Evolutionary conservation across 2,888 invertebrate genomes (phyloP).

Genomic region (Emesis furor): DNA sequence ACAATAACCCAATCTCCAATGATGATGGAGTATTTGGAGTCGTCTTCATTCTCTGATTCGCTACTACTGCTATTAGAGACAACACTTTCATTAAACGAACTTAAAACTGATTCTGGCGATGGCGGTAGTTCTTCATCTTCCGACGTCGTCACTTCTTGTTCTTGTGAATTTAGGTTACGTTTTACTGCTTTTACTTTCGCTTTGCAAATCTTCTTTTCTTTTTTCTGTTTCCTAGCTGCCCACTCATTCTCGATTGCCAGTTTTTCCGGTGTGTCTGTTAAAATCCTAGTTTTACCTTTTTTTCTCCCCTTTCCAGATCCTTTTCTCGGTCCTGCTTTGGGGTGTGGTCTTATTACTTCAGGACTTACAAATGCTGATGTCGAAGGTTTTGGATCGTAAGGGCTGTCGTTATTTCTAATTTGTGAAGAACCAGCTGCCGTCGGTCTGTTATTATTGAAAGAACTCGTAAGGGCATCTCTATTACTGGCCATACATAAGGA

Average conservation of each 20-base stretch:
- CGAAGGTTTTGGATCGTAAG: slow-evolving; percentile 28
- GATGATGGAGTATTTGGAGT: slow-evolving; percentile 12
- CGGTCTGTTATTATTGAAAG: slow-evolving; percentile 19
- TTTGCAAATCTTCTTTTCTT: slow-evolving; percentile 40
- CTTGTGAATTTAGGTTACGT: slow-evolving; percentile 42
- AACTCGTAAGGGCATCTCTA: slow-evolving; percentile 30
- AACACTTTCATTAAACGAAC: slow-evolving; percentile 24
- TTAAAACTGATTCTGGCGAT: slow-evolving; percentile 39
- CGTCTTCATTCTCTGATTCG: slow-evolving; percentile 55
- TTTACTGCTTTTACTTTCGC: slow-evolving; percentile 46
- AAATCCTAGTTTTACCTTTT: slow-evolving; percentile 63
- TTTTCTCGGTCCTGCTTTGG: slow-evolving; percentile 38
- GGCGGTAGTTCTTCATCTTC: slow-evolving; percentile 51
- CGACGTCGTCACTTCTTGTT: slow-evolving; percentile 43
- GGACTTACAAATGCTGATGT: slow-evolving; percentile 52
- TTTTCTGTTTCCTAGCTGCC: slow-evolving; percentile 42
- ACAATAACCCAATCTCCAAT: slow-evolving; percentile 71
- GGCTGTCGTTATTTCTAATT: slow-evolving; percentile 3
- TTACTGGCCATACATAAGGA: slow-evolving; percentile 24
- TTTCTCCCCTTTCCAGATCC: slow-evolving; percentile 58
- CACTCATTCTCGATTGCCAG: slow-evolving; percentile 31
- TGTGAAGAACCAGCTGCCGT: slow-evolving; percentile 2
- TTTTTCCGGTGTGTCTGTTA: slow-evolving; percentile 73
- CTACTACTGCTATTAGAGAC: background rate
- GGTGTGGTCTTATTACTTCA: slow-evolving; percentile 59